A percentile compares a stretch with the other conserved stretches of the same genome.
phyloP scores from a whole-genome alignment of 2,113 vertebrate species.

The Chaenogobius annularis region DNA sequence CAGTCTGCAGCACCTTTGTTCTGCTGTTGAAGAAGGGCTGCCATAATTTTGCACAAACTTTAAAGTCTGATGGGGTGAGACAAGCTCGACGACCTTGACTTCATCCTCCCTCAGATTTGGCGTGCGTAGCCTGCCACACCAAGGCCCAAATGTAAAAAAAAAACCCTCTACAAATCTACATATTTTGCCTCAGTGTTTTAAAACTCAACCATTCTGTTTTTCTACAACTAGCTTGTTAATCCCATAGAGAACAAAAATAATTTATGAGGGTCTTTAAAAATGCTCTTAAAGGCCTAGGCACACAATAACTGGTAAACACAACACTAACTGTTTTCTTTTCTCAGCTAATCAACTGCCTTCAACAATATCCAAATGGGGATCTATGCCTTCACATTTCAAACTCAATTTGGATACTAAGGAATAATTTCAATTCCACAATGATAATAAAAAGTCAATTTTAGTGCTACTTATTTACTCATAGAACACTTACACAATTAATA shows the following conservation, averaged over 20 bases:
- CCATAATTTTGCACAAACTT: slow-evolving; percentile 46
- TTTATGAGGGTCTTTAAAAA: slow-evolving; percentile 17
- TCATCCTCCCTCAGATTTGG: slow-evolving; percentile 47
- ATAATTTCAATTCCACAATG: too few relatives aligned
- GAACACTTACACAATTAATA: too few relatives aligned
- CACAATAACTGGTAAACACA: too few relatives aligned
- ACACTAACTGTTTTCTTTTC: too few relatives aligned
- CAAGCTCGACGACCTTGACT: slow-evolving; percentile 62
- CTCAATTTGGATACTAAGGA: too few relatives aligned
- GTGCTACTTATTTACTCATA: too few relatives aligned
- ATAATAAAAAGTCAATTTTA: too few relatives aligned
- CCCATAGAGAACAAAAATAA: slow-evolving; percentile 41
- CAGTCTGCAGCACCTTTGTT: slow-evolving; percentile 44
- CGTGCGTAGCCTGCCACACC: slow-evolving; percentile 39
- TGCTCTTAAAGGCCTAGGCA: not conserved
- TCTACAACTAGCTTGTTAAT: slow-evolving; percentile 36
- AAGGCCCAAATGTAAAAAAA: slow-evolving; percentile 30
- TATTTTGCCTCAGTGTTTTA: slow-evolving; percentile 46
- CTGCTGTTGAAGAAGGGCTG: slow-evolving; percentile 36
- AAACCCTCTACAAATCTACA: slow-evolving; percentile 33
- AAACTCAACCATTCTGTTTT: slow-evolving; percentile 63
- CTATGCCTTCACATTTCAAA: too few relatives aligned
- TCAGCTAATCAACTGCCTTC: too few relatives aligned
- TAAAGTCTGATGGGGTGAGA: slow-evolving; percentile 57
- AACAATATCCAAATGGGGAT: too few relatives aligned